These are phyloP conservation scores for Cirrhinus molitorella DNA, from an alignment of 2,797 vertebrate species.

Conservation along the genomic window DNA sequence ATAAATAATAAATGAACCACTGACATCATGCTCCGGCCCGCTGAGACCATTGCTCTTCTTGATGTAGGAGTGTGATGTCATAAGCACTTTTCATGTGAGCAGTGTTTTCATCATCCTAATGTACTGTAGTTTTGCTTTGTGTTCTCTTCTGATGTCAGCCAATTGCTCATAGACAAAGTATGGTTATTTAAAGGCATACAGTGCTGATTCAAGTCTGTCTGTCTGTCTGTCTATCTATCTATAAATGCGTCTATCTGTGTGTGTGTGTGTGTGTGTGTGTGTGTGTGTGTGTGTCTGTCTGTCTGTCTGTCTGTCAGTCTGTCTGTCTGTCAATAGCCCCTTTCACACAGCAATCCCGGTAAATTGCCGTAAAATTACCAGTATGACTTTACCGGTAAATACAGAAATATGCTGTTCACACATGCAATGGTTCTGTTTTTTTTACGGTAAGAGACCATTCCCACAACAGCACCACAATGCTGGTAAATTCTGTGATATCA, in stretches of 20 bases:
- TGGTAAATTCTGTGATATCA: too few species aligned
- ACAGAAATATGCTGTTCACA: too few species aligned
- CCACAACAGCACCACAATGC: too few species aligned
- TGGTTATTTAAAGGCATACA: not conserved
- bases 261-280: too few species aligned
- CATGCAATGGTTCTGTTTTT: too few species aligned
- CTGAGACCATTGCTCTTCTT: constrained; percentile 26
- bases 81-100: constrained; percentile 5
- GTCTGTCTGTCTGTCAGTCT: not conserved
- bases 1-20: constrained; percentile 36
- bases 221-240: not conserved
- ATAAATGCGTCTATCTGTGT: not conserved
- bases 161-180: not conserved
- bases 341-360: too few species aligned
- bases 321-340: too few species aligned
- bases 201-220: not conserved
- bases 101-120: constrained; percentile 30
- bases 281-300: too few species aligned
- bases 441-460: too few species aligned
- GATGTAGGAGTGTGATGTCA: constrained; percentile 41
- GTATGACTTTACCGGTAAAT: too few species aligned
- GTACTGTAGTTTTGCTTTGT: constrained; percentile 16
- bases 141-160: constrained; percentile 21
- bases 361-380: too few species aligned
- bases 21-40: constrained; percentile 19